phyloP scores from a whole-genome alignment of 2,797 vertebrate species.

The Mormyrus proboscirostris region DNA sequence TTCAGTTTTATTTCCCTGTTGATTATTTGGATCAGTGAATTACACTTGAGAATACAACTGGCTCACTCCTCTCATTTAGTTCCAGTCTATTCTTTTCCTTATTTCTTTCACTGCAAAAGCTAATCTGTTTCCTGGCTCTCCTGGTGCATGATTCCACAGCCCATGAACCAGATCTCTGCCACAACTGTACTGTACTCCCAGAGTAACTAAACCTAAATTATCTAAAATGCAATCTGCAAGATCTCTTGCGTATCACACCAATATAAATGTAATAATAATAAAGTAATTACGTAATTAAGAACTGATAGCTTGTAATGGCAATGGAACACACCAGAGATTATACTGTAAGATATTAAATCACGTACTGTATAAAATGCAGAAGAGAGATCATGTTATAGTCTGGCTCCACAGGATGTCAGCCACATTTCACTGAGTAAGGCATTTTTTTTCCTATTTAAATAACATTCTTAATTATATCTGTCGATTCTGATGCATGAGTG shows the following conservation, averaged over 20 bases:
- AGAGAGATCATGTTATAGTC: neutral
- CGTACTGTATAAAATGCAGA: neutral
- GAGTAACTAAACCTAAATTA: neutral
- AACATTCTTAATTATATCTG: neutral
- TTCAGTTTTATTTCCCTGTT: conserved; percentile 13
- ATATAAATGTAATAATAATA: neutral
- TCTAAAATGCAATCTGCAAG: neutral
- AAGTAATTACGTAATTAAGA: conserved; percentile 1
- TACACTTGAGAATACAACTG: neutral
- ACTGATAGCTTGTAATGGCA: neutral
- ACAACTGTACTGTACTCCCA: neutral
- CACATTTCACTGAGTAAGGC: neutral
- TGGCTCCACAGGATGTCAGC: neutral
- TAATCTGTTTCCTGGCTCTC: neutral
- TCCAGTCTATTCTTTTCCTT: neutral
- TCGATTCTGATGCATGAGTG: neutral
- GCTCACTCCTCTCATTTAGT: neutral
- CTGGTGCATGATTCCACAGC: neutral
- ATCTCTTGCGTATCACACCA: neutral
- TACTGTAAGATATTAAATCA: neutral
- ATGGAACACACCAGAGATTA: neutral
- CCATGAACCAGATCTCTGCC: neutral
- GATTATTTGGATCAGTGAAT: conserved; percentile 16
- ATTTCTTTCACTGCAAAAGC: neutral
- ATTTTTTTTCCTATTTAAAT: neutral